Evolutionary conservation across 2,797 vertebrate species (phyloP), one percentile per base, ranked within the genome.

Genomic region (Numenius phaeopus): DNA sequence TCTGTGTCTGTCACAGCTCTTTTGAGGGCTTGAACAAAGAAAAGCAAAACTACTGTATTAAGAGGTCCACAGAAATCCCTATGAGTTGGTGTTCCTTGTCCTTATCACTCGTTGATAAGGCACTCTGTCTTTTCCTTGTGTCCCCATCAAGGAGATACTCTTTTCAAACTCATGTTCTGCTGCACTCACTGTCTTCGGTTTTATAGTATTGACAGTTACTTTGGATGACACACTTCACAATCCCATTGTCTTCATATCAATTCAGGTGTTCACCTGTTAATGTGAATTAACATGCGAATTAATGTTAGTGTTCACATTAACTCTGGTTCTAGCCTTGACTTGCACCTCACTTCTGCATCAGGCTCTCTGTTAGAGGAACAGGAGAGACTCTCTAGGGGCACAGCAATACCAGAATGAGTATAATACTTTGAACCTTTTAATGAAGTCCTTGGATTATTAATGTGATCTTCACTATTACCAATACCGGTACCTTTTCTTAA

Each of bases 161-260:
- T 76, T 61, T 55, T 58, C 77, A 70, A 84, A 66, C 16, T 39
- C 37, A 7, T 7, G 5, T 86, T 76, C 27, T 65, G 3, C 37
- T 59, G 13, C 27, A 23, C 26, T 80, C 5, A 2, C 0, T 0
- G 15, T 83, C 46, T 40, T 71, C 2, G 4, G 9, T 32, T 89
- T 69, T 37, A 13, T 39, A 65, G 24, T 9, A 39, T 4, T 71
- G 57, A 22, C 32, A 77, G 5, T 5, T 83, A 11, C 54, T 78
- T 34, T 40, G 61, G 70, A 46, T 80, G 67, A 39, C 42, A 65
- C 18, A 3, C 9, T 89, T 80, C 32, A 47, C 49, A 54, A 9
- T 92, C 29, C n/a, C 10, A 1, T 26, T 77, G 32, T 61, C 23
- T 69, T 93, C 4, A 0, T 49, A 58, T 30, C 32, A 39, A 0